Percentiles rank a stretch among this genome's conserved stretches.
Conservation (phyloP, 2,888 invertebrate genomes). For the Agrotis clavis region DNA sequence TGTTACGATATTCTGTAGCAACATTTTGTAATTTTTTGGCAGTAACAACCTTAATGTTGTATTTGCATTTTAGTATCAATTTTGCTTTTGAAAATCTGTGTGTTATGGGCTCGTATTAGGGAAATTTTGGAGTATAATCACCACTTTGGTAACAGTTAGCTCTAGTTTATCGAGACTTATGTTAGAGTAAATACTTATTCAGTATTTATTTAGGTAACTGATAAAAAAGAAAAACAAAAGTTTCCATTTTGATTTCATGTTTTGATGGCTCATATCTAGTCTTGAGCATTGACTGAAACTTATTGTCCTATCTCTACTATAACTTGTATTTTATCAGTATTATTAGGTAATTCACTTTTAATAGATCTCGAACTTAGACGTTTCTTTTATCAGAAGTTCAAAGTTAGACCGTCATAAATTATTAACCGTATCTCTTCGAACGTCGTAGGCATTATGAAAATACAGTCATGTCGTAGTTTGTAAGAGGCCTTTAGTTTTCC, state of each 20-base stretch:
- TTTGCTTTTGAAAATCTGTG: constrained; percentile 12
- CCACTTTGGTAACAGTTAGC: neutral
- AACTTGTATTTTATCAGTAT: no score
- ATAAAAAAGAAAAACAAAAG: no score
- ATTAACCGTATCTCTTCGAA: neutral
- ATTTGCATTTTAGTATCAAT: constrained; percentile 42
- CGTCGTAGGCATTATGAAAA: constrained; percentile 50
- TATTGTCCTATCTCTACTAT: no score
- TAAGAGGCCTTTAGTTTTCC: constrained; percentile 44
- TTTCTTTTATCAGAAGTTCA: no score
- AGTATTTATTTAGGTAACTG: neutral
- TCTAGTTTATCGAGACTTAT: neutral
- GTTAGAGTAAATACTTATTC: neutral
- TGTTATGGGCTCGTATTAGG: neutral
- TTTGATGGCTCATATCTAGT: no score
- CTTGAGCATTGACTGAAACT: no score
- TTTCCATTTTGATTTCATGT: no score
- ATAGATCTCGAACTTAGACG: no score
- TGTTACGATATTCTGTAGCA: constrained; percentile 45
- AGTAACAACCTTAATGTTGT: constrained; percentile 11
- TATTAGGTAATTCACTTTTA: no score
- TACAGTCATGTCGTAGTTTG: constrained; percentile 30
- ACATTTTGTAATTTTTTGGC: constrained; percentile 48
- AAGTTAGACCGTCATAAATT: no score
- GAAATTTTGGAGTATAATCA: neutral